A percentile compares a stretch with the other conserved stretches of the same genome.
Conservation (phyloP, 2,888 invertebrate species). For the Abrostola triplasia region DNA sequence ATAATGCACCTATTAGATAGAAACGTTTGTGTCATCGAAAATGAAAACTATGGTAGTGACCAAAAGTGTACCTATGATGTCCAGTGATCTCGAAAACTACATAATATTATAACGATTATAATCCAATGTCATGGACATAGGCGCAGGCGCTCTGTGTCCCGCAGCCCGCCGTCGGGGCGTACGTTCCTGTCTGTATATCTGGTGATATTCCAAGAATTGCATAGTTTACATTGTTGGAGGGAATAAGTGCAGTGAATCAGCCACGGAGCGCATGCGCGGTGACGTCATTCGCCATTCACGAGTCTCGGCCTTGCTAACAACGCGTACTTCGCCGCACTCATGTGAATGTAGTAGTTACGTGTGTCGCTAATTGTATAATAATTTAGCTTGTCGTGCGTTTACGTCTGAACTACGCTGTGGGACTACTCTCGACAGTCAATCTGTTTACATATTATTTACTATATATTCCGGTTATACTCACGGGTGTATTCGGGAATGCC, state of each 20-base stretch:
- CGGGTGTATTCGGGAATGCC: too few species aligned
- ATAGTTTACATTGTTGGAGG: conserved; percentile 43
- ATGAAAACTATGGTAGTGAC: too few species aligned
- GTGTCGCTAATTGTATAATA: conserved; percentile 6
- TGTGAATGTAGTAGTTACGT: neutral
- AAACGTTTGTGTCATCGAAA: too few species aligned
- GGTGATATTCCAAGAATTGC: conserved; percentile 29
- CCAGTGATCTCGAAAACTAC: too few species aligned
- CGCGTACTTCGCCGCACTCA: neutral
- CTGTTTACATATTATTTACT: too few species aligned
- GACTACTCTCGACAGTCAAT: too few species aligned
- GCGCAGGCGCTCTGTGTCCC: neutral
- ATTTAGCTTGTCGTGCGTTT: neutral
- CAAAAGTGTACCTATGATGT: too few species aligned
- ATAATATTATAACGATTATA: neutral
- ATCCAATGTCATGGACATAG: neutral
- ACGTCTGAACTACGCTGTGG: neutral
- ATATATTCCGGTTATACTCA: too few species aligned
- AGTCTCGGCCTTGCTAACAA: conserved; percentile 23
- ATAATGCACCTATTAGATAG: too few species aligned
- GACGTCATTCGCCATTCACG: conserved; percentile 57
- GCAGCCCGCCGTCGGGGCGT: neutral
- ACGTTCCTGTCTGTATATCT: conserved; percentile 10
- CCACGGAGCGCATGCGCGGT: conserved; percentile 10
- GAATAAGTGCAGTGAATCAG: conserved; percentile 38